Conservation (phyloP, 2,797 vertebrate species). For the Cossypha caffra region DNA sequence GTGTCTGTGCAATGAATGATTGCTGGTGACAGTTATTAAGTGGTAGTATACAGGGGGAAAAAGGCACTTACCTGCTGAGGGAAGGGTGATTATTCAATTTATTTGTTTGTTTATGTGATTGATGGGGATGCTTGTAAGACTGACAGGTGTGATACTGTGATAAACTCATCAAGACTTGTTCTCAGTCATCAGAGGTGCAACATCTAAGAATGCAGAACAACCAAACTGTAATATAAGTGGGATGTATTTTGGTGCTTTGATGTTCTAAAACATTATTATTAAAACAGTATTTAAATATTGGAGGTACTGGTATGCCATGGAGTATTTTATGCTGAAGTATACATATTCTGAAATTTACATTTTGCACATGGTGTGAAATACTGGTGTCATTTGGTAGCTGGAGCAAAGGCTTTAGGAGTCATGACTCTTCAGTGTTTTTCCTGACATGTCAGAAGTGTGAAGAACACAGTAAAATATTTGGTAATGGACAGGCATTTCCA, state of each 20-base stretch:
- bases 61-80: neutral
- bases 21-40: neutral
- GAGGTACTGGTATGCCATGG: neutral
- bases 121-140: neutral
- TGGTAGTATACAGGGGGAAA: neutral
- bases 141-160: neutral
- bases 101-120: neutral
- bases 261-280: neutral
- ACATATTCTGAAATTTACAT: neutral
- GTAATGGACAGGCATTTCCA: slow-evolving; percentile 9
- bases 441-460: neutral
- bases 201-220: neutral
- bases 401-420: neutral
- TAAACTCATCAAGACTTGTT: neutral
- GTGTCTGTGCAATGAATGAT: neutral
- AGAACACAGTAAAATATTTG: slow-evolving; percentile 22
- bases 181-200: neutral
- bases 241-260: neutral
- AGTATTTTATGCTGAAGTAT: neutral
- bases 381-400: neutral
- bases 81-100: rapidly evolving
- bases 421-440: neutral
- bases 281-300: neutral
- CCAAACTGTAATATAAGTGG: neutral
- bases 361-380: neutral